phyloP scores from a whole-genome alignment of 2,888 invertebrate genomes.

The Pycnomerus fuliginosus region DNA sequence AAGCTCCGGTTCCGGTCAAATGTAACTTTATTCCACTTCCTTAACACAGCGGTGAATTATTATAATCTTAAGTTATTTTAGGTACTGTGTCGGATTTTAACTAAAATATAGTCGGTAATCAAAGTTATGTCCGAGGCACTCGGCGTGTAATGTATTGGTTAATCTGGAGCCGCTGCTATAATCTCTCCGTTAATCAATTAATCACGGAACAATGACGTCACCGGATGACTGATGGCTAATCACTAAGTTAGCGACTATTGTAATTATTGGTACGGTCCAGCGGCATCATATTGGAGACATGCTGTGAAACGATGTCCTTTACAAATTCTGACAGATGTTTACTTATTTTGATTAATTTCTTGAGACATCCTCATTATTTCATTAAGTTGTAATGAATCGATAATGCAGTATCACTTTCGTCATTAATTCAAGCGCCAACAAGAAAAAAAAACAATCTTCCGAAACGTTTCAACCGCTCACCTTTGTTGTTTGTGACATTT shows the following conservation, averaged over 20 bases:
- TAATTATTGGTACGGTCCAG: constrained; percentile 36
- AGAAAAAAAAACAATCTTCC: constrained; percentile 20
- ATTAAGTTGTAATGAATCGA: constrained; percentile 11
- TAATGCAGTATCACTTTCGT: constrained; percentile 3
- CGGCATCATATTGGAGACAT: constrained; percentile 30
- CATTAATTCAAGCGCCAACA: constrained; percentile 14
- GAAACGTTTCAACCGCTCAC: constrained; percentile 34
- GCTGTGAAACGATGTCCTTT: constrained; percentile 29
- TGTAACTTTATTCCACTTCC: constrained; percentile 28
- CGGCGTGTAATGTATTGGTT: constrained; percentile 31
- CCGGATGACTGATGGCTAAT: constrained; percentile 41
- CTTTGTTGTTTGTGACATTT: constrained; percentile 43
- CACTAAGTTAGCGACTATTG: constrained; percentile 38
- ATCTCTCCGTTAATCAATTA: constrained; percentile 35
- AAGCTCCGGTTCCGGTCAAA: constrained; percentile 44
- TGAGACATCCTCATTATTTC: constrained; percentile 20
- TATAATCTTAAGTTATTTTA: too few relatives aligned
- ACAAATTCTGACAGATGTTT: constrained; percentile 27
- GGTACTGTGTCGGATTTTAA: too few relatives aligned
- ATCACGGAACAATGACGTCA: constrained; percentile 42
- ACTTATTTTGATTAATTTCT: constrained; percentile 31
- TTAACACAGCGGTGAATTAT: constrained; percentile 6
- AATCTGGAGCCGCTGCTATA: constrained; percentile 7
- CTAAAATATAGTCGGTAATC: too few relatives aligned
- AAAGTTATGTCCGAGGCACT: constrained; percentile 13